Evolutionary conservation across 2,113 vertebrate genomes (phyloP), one percentile per base, ranked within the genome.

Genomic region (Morone saxatilis): DNA sequence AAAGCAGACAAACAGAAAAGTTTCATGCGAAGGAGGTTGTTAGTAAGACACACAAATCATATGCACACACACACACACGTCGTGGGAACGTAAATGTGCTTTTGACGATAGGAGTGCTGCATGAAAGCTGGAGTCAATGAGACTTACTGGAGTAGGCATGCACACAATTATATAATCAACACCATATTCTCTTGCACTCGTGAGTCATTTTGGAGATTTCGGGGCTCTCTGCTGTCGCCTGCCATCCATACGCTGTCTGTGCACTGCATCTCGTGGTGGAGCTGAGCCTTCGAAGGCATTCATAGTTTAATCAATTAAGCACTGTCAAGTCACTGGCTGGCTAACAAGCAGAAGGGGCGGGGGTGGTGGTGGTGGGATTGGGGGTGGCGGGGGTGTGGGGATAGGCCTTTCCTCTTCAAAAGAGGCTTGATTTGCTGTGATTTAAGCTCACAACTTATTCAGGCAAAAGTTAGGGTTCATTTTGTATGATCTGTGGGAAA

Each of bases 141-240:
- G 82, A 84, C 85, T 78, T 84, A 76, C 41, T 80, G 86, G 73
- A 84, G 83, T 67, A 85, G 83, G 85, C 75, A 88, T 81, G 90
- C 85, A 84, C 85, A 77, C 84, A 83, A 85, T 92, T 91, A 91
- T 90, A 78, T 87, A 90, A 92, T 92, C 90, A 91, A 83, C 83
- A 53, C 7, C 88, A 83, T 86, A 92, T 92, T 92, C 86, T 91
- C 56, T 48, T n/a, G 75, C 82, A 78, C 81, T 80, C 41, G 45
- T 78, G 84, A 80, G 67, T 83, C 73, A 83, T 81, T 79, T 77
- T 41, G 60, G 84, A 79, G 82, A 82, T 77, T 85, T 90, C 36
- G 62, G 31, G 62, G 75, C 36, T 77, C 76, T 80, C 75, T 83
- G 82, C 81, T 59, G 77, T 70, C 80, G 82, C 85, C 70, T 80